phyloP scores from a whole-genome alignment of 2,888 invertebrate species.

The Abrostola triplasia region DNA sequence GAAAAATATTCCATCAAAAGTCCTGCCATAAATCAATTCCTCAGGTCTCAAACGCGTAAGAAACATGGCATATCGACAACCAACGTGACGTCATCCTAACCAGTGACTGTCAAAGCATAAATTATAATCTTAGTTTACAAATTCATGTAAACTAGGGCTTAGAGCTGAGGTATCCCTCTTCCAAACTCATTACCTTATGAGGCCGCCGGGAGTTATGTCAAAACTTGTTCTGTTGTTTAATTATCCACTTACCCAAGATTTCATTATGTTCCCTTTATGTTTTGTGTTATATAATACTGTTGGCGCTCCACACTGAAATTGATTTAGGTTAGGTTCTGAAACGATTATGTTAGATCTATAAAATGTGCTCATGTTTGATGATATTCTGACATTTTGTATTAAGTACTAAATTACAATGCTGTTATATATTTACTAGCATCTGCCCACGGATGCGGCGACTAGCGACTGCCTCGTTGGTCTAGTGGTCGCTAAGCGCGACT shows the following conservation, averaged over 20 bases:
- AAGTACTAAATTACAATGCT: no score
- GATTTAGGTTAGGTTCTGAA: conserved; percentile 29
- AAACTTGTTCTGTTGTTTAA: conserved; percentile 54
- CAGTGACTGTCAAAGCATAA: conserved; percentile 5
- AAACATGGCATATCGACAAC: no score
- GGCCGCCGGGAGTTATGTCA: conserved; percentile 55
- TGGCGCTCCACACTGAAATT: conserved; percentile 31
- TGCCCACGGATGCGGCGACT: no score
- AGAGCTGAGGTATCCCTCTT: conserved; percentile 39
- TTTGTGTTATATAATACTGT: conserved; percentile 23
- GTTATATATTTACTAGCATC: no score
- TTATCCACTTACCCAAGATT: conserved; percentile 52
- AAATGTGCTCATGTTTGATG: no score
- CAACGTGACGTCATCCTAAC: no score
- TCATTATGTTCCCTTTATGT: conserved; percentile 51
- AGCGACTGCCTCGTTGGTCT: no score
- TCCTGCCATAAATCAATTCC: no score
- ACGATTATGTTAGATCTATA: conserved; percentile 6
- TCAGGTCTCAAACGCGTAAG: no score
- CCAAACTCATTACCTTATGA: conserved; percentile 57
- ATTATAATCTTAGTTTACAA: conserved; percentile 43
- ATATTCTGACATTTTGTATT: no score
- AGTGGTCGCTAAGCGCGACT: no score
- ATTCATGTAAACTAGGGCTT: conserved; percentile 26
- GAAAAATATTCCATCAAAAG: no score